Conservation (phyloP, 1,140 invertebrate genomes). For the Drosophila lacteicornis region DNA sequence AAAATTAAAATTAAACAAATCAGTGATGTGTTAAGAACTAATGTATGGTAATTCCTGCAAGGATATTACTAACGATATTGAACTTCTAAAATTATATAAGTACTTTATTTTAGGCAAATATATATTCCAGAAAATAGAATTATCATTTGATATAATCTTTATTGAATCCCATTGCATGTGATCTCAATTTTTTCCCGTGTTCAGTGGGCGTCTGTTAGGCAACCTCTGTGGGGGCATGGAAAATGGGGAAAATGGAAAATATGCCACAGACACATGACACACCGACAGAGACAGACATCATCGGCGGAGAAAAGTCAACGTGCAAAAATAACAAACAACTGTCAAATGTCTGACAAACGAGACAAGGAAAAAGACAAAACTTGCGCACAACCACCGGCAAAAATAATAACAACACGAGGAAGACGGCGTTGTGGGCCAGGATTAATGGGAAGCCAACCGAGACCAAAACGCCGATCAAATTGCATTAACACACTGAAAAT, state of each 20-base stretch:
- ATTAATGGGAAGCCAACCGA: conserved; percentile 44
- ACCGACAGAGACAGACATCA: conserved; percentile 43
- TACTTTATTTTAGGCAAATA: background rate
- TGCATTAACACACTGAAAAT: conserved; percentile 45
- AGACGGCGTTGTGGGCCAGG: conserved; percentile 44
- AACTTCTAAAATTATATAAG: too few species aligned
- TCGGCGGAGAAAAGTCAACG: conserved; percentile 69
- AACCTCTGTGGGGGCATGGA: conserved; percentile 65
- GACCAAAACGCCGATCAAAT: conserved; percentile 40
- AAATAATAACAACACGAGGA: conserved; percentile 40
- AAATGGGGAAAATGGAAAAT: conserved; percentile 57
- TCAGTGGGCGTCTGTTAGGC: conserved; percentile 78
- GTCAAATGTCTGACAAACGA: conserved; percentile 84
- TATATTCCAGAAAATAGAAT: background rate
- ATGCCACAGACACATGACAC: conserved; percentile 72
- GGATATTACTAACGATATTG: too few species aligned
- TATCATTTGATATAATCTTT: background rate
- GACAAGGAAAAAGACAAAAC: conserved; percentile 78
- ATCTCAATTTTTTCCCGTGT: background rate
- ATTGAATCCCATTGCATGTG: background rate
- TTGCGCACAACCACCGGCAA: conserved; percentile 37
- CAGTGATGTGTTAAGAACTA: background rate
- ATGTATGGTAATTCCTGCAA: background rate
- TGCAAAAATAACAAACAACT: conserved; percentile 84
- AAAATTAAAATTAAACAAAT: too few species aligned